These are phyloP conservation scores for Gavialis gangeticus DNA, from an alignment of 2,113 vertebrate genomes.

Conservation along the genomic window DNA sequence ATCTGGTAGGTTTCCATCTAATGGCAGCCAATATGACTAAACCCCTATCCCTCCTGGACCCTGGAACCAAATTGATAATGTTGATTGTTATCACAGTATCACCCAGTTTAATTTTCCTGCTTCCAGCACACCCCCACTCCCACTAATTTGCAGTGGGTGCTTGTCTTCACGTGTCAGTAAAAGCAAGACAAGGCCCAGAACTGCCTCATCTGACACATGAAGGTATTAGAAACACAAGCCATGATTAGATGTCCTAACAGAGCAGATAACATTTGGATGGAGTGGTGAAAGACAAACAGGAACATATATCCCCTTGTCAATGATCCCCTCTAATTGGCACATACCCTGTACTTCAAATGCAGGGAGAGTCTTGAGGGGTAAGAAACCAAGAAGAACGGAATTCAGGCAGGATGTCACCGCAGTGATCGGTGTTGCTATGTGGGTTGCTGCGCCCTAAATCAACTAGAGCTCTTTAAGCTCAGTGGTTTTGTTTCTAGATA, in stretches of 20 bases:
- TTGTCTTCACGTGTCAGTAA: background rate
- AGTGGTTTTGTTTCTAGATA: slow-evolving; percentile 1
- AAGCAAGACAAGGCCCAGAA: background rate
- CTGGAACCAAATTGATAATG: background rate
- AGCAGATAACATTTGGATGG: background rate
- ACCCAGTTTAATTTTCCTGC: background rate
- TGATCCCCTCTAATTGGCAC: background rate
- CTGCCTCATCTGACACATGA: background rate
- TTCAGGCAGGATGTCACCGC: background rate
- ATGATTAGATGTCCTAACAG: background rate
- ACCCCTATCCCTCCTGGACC: background rate
- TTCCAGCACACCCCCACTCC: background rate
- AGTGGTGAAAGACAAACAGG: background rate
- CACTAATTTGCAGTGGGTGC: background rate
- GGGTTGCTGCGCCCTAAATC: background rate
- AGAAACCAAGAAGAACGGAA: background rate
- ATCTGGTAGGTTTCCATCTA: slow-evolving; percentile 5
- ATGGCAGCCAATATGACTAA: background rate
- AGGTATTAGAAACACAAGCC: background rate
- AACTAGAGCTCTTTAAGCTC: background rate
- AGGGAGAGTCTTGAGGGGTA: background rate
- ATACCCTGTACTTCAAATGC: too few species aligned
- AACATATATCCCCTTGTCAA: background rate
- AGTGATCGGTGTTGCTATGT: background rate
- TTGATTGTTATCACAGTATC: background rate